Conservation (phyloP, 2,797 vertebrate genomes). For the Taenioides sp. region DNA sequence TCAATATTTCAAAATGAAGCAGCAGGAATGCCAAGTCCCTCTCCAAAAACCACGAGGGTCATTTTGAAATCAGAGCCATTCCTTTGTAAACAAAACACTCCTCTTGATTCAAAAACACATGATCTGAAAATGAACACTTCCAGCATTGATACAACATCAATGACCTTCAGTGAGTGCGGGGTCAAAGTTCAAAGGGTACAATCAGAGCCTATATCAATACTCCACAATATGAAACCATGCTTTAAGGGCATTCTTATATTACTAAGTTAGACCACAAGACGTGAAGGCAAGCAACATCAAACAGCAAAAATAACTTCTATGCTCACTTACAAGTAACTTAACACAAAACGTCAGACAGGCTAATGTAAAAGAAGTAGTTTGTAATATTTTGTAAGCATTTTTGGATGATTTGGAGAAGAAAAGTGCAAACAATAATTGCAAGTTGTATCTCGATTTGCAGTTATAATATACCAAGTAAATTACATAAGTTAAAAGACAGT, state of each 20-base stretch:
- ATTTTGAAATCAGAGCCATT: constrained; percentile 12
- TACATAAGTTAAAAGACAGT: neutral
- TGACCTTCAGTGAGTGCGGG: constrained; percentile 12
- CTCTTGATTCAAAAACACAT: constrained; percentile 9
- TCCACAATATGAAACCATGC: constrained; percentile 8
- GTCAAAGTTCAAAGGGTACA: constrained; percentile 12
- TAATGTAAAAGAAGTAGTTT: neutral
- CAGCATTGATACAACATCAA: constrained; percentile 14
- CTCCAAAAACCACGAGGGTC: neutral
- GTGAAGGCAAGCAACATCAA: neutral
- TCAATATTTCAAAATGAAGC: constrained; percentile 23
- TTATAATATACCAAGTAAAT: neutral
- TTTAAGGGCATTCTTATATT: neutral
- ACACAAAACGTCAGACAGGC: neutral
- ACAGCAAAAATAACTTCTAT: constrained; percentile 2
- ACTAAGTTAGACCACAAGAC: neutral
- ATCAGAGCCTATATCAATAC: neutral
- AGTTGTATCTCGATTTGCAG: neutral
- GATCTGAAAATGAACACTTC: constrained; percentile 6
- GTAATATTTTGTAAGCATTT: neutral
- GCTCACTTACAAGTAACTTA: neutral
- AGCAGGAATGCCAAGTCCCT: constrained; percentile 23
- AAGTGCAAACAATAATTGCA: neutral
- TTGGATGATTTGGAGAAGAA: neutral
- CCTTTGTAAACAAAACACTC: neutral